Percentiles rank a stretch among this genome's conserved stretches.
Conservation (phyloP, 2,888 invertebrate species). For the Lasioglossum calceatum region DNA sequence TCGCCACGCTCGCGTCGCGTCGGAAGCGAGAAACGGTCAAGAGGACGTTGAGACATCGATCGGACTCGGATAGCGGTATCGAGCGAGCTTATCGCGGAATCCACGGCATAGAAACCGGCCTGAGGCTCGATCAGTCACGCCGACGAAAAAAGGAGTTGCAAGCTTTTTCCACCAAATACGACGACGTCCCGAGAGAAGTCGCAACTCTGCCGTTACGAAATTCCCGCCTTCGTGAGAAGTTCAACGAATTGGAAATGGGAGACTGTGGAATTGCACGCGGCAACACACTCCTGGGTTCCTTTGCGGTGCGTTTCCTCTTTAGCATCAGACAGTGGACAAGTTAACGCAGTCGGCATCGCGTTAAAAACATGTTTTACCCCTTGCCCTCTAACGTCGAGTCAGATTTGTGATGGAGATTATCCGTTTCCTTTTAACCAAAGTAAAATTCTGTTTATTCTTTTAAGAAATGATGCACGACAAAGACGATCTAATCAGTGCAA, state of each 20-base stretch:
- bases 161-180: slow-evolving; percentile 8
- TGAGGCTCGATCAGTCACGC: slow-evolving; percentile 30
- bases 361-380: not conserved
- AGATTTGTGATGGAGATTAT: no score
- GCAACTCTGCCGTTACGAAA: slow-evolving; percentile 49
- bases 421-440: no score
- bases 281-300: not conserved
- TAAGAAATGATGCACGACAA: no score
- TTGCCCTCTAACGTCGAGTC: not conserved
- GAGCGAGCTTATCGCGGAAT: slow-evolving; percentile 42
- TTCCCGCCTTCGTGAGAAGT: slow-evolving; percentile 34
- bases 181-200: slow-evolving; percentile 11
- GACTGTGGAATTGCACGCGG: not conserved
- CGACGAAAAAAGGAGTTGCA: slow-evolving; percentile 1
- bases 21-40: slow-evolving; percentile 43
- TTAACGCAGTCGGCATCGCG: not conserved
- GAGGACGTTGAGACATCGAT: slow-evolving; percentile 58
- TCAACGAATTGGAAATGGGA: slow-evolving; percentile 42
- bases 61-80: slow-evolving; percentile 44
- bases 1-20: slow-evolving; percentile 28
- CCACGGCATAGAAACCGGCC: slow-evolving; percentile 37
- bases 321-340: not conserved
- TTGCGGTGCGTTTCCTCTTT: not conserved
- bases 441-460: no score
- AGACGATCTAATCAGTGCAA: no score